Conservation (phyloP, 2,888 invertebrate genomes). For the Xanthorhoe designata region DNA sequence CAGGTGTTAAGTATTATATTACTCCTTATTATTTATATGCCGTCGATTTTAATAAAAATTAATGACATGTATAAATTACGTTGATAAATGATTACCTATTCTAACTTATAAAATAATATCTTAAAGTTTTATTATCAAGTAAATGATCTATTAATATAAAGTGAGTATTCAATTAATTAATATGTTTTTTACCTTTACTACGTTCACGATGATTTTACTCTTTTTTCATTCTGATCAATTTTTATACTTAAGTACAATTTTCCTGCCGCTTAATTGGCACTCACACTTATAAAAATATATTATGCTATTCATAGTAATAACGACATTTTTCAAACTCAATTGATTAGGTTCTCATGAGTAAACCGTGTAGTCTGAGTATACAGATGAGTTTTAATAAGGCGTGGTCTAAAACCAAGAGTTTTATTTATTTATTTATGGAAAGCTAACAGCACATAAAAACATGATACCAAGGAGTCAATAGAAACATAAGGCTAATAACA, state of each 20-base stretch:
- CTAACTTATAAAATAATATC: conserved; percentile 38
- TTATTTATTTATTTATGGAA: no score
- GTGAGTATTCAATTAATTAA: conserved; percentile 24
- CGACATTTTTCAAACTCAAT: background rate
- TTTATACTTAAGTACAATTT: background rate
- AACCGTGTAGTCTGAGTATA: no score
- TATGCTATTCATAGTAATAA: background rate
- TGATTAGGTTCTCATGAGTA: no score
- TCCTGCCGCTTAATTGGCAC: background rate
- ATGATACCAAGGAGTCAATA: no score
- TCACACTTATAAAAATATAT: background rate
- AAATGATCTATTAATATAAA: conserved; percentile 38
- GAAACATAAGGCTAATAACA: no score
- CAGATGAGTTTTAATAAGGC: no score
- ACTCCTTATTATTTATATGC: conserved; percentile 44
- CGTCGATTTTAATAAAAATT: conserved; percentile 45
- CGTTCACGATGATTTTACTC: background rate
- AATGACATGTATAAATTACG: conserved; percentile 44
- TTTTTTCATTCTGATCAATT: background rate
- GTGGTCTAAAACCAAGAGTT: no score
- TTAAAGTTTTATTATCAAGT: conserved; percentile 37
- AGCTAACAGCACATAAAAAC: no score
- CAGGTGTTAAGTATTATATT: conserved; percentile 49
- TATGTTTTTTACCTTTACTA: conserved; percentile 1
- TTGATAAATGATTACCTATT: conserved; percentile 40